Conservation (phyloP, 2,888 invertebrate species). For the Caenorhabditis wallacei region DNA sequence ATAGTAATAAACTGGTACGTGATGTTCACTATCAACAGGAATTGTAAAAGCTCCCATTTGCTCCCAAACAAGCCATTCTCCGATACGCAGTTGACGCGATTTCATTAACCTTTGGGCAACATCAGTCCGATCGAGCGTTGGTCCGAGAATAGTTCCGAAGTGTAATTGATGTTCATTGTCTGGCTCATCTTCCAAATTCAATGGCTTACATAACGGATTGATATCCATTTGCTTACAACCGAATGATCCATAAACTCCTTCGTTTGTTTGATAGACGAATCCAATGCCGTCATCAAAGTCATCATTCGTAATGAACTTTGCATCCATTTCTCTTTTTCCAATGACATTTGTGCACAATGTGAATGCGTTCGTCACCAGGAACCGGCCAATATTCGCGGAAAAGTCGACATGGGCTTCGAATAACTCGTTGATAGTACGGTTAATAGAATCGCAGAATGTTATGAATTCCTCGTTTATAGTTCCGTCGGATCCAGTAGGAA, state of each 20-base stretch:
- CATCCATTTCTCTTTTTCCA: slow-evolving; percentile 87
- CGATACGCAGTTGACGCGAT: slow-evolving; percentile 76
- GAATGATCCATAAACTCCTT: slow-evolving; percentile 87
- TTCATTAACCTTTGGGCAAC: slow-evolving; percentile 71
- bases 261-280: slow-evolving; percentile 79
- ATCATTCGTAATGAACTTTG: slow-evolving; percentile 76
- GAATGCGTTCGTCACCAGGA: slow-evolving; percentile 95
- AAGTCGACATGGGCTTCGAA: slow-evolving; percentile 89
- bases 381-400: slow-evolving; percentile 97
- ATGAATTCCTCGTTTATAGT: slow-evolving; percentile 17
- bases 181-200: slow-evolving; percentile 48
- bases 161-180: slow-evolving; percentile 43
- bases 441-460: slow-evolving; percentile 90
- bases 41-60: slow-evolving; percentile 98
- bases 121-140: slow-evolving; percentile 72
- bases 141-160: slow-evolving; percentile 75
- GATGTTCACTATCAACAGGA: slow-evolving; percentile 94
- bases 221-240: slow-evolving; percentile 86
- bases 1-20: slow-evolving; percentile 85
- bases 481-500: slow-evolving; percentile 38
- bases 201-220: slow-evolving; percentile 76
- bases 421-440: slow-evolving; percentile 89
- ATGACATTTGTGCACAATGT: slow-evolving; percentile 93
- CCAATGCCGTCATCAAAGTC: slow-evolving; percentile 76
- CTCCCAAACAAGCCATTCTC: slow-evolving; percentile 89